phyloP scores from a whole-genome alignment of 2,797 vertebrate genomes.

The Onychomys leucogaster region DNA sequence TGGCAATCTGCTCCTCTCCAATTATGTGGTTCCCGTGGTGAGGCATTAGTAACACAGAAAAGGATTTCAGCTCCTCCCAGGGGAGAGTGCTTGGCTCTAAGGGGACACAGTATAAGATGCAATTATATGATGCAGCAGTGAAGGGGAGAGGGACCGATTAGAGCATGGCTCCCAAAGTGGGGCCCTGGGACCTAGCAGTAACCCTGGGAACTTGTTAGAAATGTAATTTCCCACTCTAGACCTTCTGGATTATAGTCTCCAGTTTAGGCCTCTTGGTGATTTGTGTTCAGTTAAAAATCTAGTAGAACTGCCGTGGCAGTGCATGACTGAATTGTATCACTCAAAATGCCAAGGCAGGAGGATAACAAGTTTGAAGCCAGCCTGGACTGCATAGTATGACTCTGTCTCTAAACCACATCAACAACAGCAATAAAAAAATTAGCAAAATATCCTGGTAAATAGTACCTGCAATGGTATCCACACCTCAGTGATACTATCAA shows the following conservation, averaged over 20 bases:
- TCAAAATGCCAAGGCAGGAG: not conserved
- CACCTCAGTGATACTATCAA: not conserved
- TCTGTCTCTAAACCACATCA: not conserved
- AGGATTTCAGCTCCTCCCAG: not conserved
- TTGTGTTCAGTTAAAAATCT: not conserved
- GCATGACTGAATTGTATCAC: not conserved
- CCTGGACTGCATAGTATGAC: not conserved
- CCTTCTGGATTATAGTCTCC: not conserved
- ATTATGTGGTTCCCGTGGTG: conserved; percentile 1
- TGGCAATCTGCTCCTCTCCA: conserved; percentile 53
- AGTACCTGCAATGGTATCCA: not conserved
- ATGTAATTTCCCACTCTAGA: not conserved
- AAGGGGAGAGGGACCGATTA: not conserved
- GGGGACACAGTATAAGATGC: too few relatives aligned
- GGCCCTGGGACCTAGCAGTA: not conserved
- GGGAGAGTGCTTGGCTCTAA: not conserved
- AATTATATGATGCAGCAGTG: not conserved
- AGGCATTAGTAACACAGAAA: not conserved
- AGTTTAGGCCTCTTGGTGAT: not conserved
- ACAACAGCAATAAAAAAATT: not conserved
- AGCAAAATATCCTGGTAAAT: not conserved
- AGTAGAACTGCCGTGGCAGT: not conserved
- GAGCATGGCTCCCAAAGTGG: not conserved
- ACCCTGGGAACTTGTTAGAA: not conserved
- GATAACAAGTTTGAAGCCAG: not conserved